Conservation (phyloP, 2,113 vertebrate species). For the Aldabrachelys gigantea region DNA sequence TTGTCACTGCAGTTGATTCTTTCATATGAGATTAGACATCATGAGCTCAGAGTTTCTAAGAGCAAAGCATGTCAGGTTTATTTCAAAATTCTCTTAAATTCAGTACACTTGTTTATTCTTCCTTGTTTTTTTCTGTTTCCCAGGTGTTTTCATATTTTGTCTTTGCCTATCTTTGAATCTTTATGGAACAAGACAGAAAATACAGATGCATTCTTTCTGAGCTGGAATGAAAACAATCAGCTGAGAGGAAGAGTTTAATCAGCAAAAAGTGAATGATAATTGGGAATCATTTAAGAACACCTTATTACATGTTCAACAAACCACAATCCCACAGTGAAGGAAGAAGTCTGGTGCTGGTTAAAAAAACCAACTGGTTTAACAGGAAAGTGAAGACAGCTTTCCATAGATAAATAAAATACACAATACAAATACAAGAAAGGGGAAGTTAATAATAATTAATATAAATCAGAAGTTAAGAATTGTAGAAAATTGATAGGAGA, state of each 20-base stretch:
- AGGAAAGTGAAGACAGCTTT: no score
- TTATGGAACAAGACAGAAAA: not conserved
- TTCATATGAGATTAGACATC: not conserved
- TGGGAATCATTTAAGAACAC: not conserved
- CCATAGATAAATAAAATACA: no score
- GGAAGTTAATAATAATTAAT: not conserved
- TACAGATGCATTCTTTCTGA: not conserved
- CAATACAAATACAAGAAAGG: no score
- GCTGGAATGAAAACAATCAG: not conserved
- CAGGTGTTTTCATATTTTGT: not conserved
- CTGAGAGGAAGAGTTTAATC: not conserved
- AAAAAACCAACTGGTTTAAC: not conserved
- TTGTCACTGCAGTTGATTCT: not conserved
- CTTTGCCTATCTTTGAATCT: not conserved
- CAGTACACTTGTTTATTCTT: not conserved
- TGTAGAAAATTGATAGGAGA: not conserved
- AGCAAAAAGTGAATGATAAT: not conserved
- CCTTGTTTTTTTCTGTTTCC: not conserved
- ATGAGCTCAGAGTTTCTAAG: not conserved
- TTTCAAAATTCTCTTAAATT: not conserved
- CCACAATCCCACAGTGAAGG: not conserved
- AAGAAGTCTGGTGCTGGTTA: not conserved
- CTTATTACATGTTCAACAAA: not conserved
- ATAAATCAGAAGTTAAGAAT: not conserved
- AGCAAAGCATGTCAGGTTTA: not conserved